A percentile compares a stretch with the other conserved stretches of the same genome.
Conservation (phyloP, 2,113 vertebrate genomes). For the Callipepla californica region DNA sequence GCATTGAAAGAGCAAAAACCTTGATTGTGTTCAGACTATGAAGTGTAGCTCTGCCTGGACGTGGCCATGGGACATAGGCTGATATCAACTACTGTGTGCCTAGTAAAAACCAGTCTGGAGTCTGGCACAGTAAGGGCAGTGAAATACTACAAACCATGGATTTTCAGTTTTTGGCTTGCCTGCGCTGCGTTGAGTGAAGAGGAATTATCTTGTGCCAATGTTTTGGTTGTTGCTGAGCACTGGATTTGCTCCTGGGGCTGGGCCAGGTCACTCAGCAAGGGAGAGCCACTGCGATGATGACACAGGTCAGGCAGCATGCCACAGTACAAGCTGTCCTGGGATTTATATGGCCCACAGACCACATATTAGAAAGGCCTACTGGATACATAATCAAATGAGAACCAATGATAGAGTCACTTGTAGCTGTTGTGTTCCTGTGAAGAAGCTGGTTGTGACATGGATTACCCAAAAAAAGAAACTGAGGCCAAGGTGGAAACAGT, state of each 20-base stretch:
- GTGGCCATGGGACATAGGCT: neutral
- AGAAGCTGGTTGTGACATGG: neutral
- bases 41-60: neutral
- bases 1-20: neutral
- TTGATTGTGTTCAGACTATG: neutral
- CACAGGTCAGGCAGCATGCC: too few relatives aligned
- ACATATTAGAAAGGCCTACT: too few relatives aligned
- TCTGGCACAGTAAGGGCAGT: neutral
- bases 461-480: neutral
- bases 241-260: too few relatives aligned
- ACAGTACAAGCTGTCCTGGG: too few relatives aligned
- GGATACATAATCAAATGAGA: neutral
- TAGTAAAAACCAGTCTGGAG: neutral
- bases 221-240: too few relatives aligned
- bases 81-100: neutral
- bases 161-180: too few relatives aligned
- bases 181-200: too few relatives aligned
- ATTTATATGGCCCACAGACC: too few relatives aligned
- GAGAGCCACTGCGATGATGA: too few relatives aligned
- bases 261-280: too few relatives aligned
- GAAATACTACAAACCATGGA: neutral
- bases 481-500: fast-evolving
- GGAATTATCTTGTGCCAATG: too few relatives aligned
- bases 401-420: neutral
- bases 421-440: neutral